These are phyloP conservation scores for Camelus bactrianus DNA, from an alignment of 2,113 vertebrate genomes.

Conservation along the genomic window DNA sequence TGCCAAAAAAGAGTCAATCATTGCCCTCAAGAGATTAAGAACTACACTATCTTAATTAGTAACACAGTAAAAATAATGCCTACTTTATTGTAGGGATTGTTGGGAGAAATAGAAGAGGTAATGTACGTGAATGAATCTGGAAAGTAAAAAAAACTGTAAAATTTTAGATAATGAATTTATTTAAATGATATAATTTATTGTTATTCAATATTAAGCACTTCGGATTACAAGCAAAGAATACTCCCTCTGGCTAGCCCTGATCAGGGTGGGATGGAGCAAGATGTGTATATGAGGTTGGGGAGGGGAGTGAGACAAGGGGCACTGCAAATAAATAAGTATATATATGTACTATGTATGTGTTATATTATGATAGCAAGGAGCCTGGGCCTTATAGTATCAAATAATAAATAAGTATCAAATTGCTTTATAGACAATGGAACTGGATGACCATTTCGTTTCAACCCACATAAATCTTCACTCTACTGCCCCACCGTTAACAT, in stretches of 20 bases:
- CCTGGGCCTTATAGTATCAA: background rate
- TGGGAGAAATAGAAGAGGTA: background rate
- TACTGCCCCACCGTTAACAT: background rate
- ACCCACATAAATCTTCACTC: too few species aligned
- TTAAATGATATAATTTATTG: background rate
- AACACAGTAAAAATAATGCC: background rate
- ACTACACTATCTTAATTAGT: background rate
- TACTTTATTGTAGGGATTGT: background rate
- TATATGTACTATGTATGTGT: background rate
- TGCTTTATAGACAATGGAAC: background rate
- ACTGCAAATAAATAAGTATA: background rate
- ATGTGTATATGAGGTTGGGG: too few species aligned
- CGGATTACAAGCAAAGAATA: background rate
- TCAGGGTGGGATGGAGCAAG: background rate
- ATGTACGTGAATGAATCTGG: background rate
- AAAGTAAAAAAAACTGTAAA: background rate
- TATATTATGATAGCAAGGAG: background rate
- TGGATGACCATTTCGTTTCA: background rate
- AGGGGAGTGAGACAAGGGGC: background rate
- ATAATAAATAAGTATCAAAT: background rate
- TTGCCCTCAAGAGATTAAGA: background rate
- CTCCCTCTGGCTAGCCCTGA: background rate
- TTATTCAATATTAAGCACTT: background rate
- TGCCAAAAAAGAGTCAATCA: constrained; percentile 22
- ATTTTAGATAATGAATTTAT: background rate